Evolutionary conservation across 2,888 invertebrate species (phyloP), one percentile per base, ranked within the genome.

Genomic region (Theristus sp.): DNA sequence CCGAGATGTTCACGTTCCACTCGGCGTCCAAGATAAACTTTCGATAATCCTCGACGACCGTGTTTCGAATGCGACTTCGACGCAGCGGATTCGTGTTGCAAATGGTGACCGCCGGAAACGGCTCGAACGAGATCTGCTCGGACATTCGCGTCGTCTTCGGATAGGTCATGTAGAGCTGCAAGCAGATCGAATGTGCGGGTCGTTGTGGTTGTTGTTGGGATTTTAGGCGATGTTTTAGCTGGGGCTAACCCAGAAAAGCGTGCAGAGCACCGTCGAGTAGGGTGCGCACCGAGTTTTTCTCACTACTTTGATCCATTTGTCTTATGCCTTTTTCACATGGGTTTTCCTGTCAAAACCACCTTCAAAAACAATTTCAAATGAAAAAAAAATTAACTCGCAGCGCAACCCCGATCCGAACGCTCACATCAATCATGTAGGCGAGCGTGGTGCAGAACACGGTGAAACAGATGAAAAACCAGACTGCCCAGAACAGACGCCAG

Each of bases 31-130:
- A 3, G 22, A 28, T 46, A 30, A 58, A 58, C 52, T 58, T 26
- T 22, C 52, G 27, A 10, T 25, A 24, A 20, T 22, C 28, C 22
- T 49, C 49, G 29, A 52, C 2, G 6, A 58, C 30, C 20, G 24
- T 29, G 24, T 58, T 29, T 24, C 10, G 20, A 22, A 52, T 27
- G 3, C 2, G 2, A 6, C 6, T 17, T n/a, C 10, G 2, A 13
- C 52, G 58, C 22, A 58, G 52, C 10, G 58, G 52, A 27, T 58
- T 58, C 52, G 24, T n/a, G 47, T 58, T 58, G 58, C 58, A 58
- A 1, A 58, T 28, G 28, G 58, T 58, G 22, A 58, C 58, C 2
- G 25, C 58, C 1, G 58, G 58, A 30, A 58, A 58, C 2, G 2
- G 3, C 30, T 56, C 56, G 30, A 22, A 30, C 2, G 30, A 30